A percentile compares a stretch with the other conserved stretches of the same genome.
Conservation (phyloP, 2,888 invertebrate genomes). For the Chrysotoxum bicinctum region DNA sequence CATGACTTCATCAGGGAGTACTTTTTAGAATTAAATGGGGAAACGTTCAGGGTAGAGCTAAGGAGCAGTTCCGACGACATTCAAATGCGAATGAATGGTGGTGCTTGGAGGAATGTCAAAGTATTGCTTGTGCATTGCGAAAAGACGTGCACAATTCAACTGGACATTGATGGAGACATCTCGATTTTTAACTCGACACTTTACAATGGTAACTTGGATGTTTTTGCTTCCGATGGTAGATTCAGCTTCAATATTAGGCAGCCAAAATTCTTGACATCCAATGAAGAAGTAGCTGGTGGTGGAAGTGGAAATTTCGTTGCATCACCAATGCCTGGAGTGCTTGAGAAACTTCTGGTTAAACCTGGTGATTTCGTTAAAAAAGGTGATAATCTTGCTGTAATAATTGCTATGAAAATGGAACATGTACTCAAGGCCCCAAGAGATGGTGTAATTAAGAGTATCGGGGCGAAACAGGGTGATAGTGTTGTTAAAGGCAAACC, state of each 20-base stretch:
- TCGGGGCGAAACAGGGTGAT: conserved; percentile 89
- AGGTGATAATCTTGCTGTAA: conserved; percentile 95
- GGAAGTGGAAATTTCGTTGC: conserved; percentile 84
- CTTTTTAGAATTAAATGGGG: conserved; percentile 82
- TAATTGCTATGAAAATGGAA: conserved; percentile 99
- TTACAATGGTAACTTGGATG: conserved; percentile 83
- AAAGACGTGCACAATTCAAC: conserved; percentile 81
- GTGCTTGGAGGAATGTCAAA: conserved; percentile 83
- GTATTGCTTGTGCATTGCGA: conserved; percentile 81
- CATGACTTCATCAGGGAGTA: conserved; percentile 84
- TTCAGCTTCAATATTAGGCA: conserved; percentile 85
- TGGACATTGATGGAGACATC: conserved; percentile 83
- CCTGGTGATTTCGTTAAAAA: conserved; percentile 91
- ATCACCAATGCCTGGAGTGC: conserved; percentile 97
- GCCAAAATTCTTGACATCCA: conserved; percentile 83
- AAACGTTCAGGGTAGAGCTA: conserved; percentile 25
- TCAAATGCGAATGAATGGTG: conserved; percentile 82
- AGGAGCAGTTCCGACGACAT: conserved; percentile 78
- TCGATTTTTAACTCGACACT: conserved; percentile 84
- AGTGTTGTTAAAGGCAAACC: conserved; percentile 90
- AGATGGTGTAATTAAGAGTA: conserved; percentile 88
- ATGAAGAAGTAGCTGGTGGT: conserved; percentile 79
- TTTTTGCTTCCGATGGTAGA: conserved; percentile 88
- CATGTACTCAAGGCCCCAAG: conserved; percentile 93
- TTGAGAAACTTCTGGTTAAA: conserved; percentile 94